Conservation (phyloP, 30 jellyfish, hydroid and myxozoan species). For the Hydractinia symbiolongicarpus region DNA sequence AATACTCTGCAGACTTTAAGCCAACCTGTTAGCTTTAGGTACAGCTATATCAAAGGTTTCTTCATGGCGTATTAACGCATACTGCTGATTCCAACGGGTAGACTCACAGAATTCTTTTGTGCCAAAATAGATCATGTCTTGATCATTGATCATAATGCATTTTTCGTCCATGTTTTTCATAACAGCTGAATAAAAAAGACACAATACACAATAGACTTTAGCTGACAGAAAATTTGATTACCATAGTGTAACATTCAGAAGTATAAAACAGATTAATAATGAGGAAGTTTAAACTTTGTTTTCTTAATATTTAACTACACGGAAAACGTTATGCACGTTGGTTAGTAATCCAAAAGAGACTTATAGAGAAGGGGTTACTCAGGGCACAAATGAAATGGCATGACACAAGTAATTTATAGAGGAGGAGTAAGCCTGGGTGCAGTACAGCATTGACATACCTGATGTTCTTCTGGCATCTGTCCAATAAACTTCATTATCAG, state of each 20-base stretch:
- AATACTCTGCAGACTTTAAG: no score
- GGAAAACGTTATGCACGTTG: no score
- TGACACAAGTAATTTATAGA: no score
- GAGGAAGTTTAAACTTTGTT: no score
- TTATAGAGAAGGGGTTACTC: no score
- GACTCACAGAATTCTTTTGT: constrained; percentile 72
- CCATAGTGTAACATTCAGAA: no score
- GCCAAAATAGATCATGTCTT: constrained; percentile 76
- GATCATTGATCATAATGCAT: constrained; percentile 52
- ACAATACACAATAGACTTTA: no score
- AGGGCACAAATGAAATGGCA: no score
- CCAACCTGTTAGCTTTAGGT: constrained; percentile 80
- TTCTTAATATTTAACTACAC: no score
- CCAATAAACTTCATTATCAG: constrained; percentile 89
- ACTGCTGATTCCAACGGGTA: constrained; percentile 71
- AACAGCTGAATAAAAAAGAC: neutral
- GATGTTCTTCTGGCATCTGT: constrained; percentile 61
- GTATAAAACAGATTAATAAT: no score
- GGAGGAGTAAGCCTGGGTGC: neutral
- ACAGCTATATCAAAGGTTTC: constrained; percentile 72
- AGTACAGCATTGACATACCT: constrained; percentile 25
- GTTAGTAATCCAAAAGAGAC: no score
- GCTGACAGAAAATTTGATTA: no score
- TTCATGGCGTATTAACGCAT: constrained; percentile 68
- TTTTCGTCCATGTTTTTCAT: constrained; percentile 40